Evolutionary conservation across 2,888 invertebrate genomes (phyloP).

Genomic region (Boloria euphrosyne): DNA sequence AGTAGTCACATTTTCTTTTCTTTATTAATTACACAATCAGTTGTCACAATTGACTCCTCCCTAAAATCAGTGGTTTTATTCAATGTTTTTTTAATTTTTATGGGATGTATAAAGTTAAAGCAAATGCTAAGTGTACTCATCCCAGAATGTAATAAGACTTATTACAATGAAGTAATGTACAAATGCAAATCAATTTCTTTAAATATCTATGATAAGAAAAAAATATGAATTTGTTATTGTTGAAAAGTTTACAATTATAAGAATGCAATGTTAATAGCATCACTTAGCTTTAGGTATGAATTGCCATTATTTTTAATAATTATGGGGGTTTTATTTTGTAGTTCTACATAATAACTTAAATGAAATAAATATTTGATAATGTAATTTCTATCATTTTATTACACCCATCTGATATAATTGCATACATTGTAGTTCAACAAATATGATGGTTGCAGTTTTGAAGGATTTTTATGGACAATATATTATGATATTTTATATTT

Average conservation of each 20-base stretch:
- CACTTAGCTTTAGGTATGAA: constrained; percentile 57
- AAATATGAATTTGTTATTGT: constrained; percentile 66
- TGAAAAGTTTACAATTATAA: constrained; percentile 59
- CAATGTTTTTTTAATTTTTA: background rate
- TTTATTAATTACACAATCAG: constrained; percentile 17
- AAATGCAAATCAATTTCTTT: constrained; percentile 46
- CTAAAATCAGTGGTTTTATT: constrained; percentile 3
- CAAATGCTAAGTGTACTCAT: constrained; percentile 15
- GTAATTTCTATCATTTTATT: constrained; percentile 18
- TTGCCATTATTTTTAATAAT: constrained; percentile 56
- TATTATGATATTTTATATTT: too few relatives aligned
- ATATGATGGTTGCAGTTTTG: too few relatives aligned
- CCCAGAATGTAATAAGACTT: constrained; percentile 38
- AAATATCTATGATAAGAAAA: constrained; percentile 57
- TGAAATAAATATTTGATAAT: constrained; percentile 39
- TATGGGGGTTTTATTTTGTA: constrained; percentile 62
- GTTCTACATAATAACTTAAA: constrained; percentile 45
- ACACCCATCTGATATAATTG: background rate
- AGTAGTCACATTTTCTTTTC: constrained; percentile 22
- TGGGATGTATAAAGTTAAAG: constrained; percentile 8
- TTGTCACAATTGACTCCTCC: constrained; percentile 32
- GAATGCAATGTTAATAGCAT: constrained; percentile 54
- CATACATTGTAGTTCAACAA: background rate
- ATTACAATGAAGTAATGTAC: constrained; percentile 55
- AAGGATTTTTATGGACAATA: too few relatives aligned